Percentiles rank a stretch among this genome's conserved stretches.
Conservation (phyloP, 2,888 invertebrate species). For the Rugalucina vietnamica region DNA sequence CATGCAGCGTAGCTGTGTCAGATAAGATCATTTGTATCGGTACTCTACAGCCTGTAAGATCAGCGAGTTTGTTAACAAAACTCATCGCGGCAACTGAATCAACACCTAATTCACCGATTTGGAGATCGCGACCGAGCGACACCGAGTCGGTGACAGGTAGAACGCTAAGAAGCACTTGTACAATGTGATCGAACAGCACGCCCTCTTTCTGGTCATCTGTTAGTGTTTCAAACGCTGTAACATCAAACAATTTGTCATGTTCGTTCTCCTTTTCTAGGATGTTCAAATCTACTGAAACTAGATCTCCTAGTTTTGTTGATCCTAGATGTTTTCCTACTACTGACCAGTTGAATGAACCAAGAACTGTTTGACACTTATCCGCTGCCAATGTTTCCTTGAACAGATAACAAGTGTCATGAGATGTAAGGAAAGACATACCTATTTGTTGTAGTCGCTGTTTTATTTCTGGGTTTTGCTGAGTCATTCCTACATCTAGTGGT, state of each 20-base stretch:
- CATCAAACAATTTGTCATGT: background rate
- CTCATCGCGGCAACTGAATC: background rate
- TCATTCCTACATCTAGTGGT: conserved; percentile 64
- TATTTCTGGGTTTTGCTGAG: background rate
- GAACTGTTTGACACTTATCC: background rate
- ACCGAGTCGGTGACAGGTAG: background rate
- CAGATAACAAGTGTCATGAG: background rate
- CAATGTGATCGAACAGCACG: background rate
- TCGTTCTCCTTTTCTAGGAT: background rate
- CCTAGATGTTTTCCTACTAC: background rate
- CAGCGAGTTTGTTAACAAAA: background rate
- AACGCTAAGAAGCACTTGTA: background rate
- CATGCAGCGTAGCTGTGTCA: background rate
- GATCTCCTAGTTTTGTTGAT: background rate
- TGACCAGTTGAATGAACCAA: background rate
- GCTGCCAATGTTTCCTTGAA: background rate
- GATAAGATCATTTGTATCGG: background rate
- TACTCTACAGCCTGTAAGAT: background rate
- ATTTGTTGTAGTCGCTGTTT: background rate
- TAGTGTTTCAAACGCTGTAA: background rate
- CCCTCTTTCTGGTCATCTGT: background rate
- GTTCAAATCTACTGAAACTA: background rate
- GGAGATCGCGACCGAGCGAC: background rate
- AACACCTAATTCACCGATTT: background rate
- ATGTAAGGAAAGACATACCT: background rate